These are phyloP conservation scores for Saguinus midas DNA, from an alignment of 2,113 vertebrate genomes.

Conservation along the genomic window DNA sequence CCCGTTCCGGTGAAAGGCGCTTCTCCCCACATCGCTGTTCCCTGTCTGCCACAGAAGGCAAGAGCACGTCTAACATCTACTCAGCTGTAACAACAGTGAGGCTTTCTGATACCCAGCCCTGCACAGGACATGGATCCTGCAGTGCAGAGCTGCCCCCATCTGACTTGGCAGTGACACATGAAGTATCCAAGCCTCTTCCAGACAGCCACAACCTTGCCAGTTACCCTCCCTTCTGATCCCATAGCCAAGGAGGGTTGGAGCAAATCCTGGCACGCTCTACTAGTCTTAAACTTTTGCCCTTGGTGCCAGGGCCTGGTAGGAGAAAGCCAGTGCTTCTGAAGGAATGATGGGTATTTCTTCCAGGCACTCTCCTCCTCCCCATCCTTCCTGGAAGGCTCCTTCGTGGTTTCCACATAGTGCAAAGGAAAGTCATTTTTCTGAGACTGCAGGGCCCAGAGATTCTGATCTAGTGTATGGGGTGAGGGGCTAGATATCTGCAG, in stretches of 20 bases:
- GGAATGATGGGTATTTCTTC: slow-evolving; percentile 9
- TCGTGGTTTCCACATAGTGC: not conserved
- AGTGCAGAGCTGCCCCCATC: not conserved
- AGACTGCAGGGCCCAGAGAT: not conserved
- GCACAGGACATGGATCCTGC: not conserved
- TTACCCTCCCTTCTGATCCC: not conserved
- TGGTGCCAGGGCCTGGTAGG: not conserved
- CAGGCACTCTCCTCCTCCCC: not conserved
- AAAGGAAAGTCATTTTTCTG: not conserved
- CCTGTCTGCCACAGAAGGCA: not conserved
- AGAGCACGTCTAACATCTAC: not conserved
- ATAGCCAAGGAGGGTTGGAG: slow-evolving; percentile 1
- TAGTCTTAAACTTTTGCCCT: not conserved
- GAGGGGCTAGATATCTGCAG: not conserved
- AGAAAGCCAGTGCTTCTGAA: slow-evolving; percentile 20
- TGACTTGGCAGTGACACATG: not conserved
- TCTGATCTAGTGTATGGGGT: not conserved
- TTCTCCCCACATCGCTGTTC: not conserved
- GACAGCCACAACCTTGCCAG: not conserved
- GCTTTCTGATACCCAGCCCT: not conserved
- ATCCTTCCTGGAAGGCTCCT: slow-evolving; percentile 50
- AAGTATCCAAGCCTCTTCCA: not conserved
- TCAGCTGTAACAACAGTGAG: not conserved
- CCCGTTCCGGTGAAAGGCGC: not conserved
- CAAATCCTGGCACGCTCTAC: not conserved